Conservation (phyloP, 2,797 vertebrate species). For the Eulemur coronatus region DNA sequence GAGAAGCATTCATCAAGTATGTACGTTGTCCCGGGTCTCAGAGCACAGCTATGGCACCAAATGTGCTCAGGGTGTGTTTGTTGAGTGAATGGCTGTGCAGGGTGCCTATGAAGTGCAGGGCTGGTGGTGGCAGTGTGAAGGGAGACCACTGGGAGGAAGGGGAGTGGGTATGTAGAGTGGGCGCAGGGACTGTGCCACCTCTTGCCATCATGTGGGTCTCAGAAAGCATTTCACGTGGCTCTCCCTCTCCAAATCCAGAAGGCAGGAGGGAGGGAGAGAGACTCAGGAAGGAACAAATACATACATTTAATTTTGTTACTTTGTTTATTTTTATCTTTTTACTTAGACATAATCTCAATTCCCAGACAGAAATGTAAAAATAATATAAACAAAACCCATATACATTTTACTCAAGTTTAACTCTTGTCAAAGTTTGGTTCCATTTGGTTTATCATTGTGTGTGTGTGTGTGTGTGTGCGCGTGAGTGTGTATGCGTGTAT, state of each 20-base stretch:
- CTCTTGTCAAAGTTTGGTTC: neutral
- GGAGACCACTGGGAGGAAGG: neutral
- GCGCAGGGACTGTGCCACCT: too few species aligned
- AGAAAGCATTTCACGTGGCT: neutral
- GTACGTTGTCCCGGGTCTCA: neutral
- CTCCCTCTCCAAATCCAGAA: neutral
- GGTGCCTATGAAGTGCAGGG: too few species aligned
- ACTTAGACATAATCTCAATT: neutral
- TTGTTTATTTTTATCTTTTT: neutral
- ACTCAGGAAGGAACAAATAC: neutral
- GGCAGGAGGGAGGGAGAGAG: too few species aligned
- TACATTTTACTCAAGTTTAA: neutral
- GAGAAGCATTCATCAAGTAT: neutral
- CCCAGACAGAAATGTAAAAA: neutral
- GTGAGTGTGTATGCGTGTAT: neutral
- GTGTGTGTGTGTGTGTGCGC: neutral
- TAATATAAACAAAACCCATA: neutral
- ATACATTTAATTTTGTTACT: neutral
- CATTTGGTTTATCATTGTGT: neutral
- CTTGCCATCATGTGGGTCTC: neutral
- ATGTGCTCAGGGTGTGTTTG: neutral
- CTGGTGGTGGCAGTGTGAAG: neutral
- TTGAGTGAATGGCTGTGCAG: neutral
- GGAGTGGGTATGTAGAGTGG: accelerated
- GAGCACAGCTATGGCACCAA: neutral